Conservation (phyloP, 2,797 vertebrate genomes). For the Silurus lanzhouensis region DNA sequence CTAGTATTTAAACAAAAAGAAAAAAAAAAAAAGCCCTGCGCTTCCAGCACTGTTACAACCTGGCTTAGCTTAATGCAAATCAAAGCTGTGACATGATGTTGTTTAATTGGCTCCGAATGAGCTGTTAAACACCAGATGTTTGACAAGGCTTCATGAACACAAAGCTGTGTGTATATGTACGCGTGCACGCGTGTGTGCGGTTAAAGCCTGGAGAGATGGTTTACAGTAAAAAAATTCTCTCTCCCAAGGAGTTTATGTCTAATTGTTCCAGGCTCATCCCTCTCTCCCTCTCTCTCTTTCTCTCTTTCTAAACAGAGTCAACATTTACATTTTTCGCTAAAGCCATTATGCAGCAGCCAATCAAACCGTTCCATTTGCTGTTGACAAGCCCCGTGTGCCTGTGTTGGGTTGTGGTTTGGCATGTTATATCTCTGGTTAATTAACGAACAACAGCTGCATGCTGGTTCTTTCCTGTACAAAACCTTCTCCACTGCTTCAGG, state of each 20-base stretch:
- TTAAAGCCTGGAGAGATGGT: conserved; percentile 38
- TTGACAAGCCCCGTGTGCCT: conserved; percentile 75
- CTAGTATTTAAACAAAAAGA: background rate
- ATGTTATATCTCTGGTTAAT: conserved; percentile 27
- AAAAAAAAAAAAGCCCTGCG: conserved; percentile 71
- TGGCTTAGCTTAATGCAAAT: conserved; percentile 87
- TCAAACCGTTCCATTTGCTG: conserved; percentile 75
- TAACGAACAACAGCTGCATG: conserved; percentile 68
- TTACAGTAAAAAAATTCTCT: conserved; percentile 34
- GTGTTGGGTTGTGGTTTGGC: conserved; percentile 68
- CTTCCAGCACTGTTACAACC: conserved; percentile 74
- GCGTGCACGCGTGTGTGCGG: conserved; percentile 29
- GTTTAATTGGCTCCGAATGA: conserved; percentile 95
- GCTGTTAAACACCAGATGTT: conserved; percentile 98
- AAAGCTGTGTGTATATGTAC: conserved; percentile 51
- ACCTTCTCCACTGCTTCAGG: background rate
- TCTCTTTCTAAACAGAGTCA: conserved; percentile 60
- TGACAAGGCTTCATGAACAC: conserved; percentile 80
- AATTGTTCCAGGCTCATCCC: conserved; percentile 15
- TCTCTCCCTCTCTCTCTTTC: background rate
- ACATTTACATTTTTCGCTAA: conserved; percentile 74
- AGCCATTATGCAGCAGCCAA: conserved; percentile 79
- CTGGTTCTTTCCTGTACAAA: background rate
- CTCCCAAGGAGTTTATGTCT: conserved; percentile 26
- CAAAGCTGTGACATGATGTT: conserved; percentile 91